Evolutionary conservation across 2,888 invertebrate genomes (phyloP), one percentile per base, ranked within the genome.

Genomic region (Cheilosia scutellata): DNA sequence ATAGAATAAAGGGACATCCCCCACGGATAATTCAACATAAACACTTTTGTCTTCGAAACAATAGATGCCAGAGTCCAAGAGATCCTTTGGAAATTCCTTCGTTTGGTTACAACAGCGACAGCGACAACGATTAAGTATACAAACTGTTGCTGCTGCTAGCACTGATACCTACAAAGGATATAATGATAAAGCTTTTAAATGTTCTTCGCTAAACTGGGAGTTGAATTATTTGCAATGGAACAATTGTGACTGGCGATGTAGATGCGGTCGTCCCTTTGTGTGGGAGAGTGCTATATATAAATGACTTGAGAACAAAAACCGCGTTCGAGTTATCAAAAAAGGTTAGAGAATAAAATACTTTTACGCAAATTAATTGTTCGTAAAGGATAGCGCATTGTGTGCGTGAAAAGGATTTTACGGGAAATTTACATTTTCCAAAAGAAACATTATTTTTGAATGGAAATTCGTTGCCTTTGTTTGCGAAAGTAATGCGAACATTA

Each of bases 31-130:
- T 79, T 84, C 79, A 84, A 84, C 83, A 84, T 84, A 84, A 79
- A 84, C 79, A 84, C 83, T 84, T 78, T 79, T 84, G 79, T 84
- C 70, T 58, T 79, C 42, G n/a, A 68, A 84, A 79, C 83, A 84
- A 84, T 84, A 65, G 65, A 53, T 9, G 20, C 37, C 62, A 57
- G 55, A 57, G 68, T 79, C 74, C 70, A 65, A 57, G 68, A 57
- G 66, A 51, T 68, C 62, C 60, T 62, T 78, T 68, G 49, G 49
- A 60, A 33, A 60, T 44, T 83, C 44, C 57, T 71, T 76, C 51
- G 31, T 70, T 76, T 44, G 37, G 37, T 60, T 77, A 57, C 44
- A 37, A 37, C 37, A 72, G n/a, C 40, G 47, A 25, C 57, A 37
- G 47, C 57, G 31, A 63, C 42, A 33, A 58, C 47, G 33, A 60